Evolutionary conservation across 2,113 vertebrate genomes (phyloP), one percentile per base, ranked within the genome.

Genomic region (Oriolus oriolus): DNA sequence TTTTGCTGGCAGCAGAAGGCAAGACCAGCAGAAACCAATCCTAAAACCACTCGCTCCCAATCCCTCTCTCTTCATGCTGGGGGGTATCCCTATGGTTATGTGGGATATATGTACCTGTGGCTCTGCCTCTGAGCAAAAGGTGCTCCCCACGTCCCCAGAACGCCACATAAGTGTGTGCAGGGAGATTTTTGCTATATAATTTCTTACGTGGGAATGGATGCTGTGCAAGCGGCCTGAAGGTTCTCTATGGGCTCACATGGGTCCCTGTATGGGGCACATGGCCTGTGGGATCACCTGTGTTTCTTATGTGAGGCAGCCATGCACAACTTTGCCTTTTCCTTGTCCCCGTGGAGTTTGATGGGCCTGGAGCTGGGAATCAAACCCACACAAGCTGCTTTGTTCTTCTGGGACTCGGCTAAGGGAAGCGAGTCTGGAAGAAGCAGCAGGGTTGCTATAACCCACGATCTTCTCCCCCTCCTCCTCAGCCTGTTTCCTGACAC

Each of bases 401-500:
- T 86, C 83, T 86, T 59, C 64, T 47, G 57, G 19, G 44, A 26
- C 54, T 87, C 0, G 0, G 65, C 49, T 41, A 44, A 77, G 44
- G 37, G n/a, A 73, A 65, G 30, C 0, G 0, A 80, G 59, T n/a
- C 60, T 80, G 50, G 57, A 87, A 90, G 73, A 66, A 89, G 78
- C 84, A 54, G 57, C 69, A 69, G 37, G 14, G 22, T 52, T 93
- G 81, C 74, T 37, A 14, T 41, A 87, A 91, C 53, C 70, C 70
- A 19, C 74, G 20, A 49, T 37, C 60, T 90, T 93, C 84, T 90
- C 37, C 24, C 57, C 47, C 77, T 89, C 86, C 84, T 92, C 33
- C 77, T 60, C 85, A 78, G 60, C 76, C 86, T 88, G 26, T 66
- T 86, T 86, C 80, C 85, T 89, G 92, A 89, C 92, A 96, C 92